These are phyloP conservation scores for Lacerta agilis DNA, from an alignment of 2,797 vertebrate genomes.

Conservation along the genomic window DNA sequence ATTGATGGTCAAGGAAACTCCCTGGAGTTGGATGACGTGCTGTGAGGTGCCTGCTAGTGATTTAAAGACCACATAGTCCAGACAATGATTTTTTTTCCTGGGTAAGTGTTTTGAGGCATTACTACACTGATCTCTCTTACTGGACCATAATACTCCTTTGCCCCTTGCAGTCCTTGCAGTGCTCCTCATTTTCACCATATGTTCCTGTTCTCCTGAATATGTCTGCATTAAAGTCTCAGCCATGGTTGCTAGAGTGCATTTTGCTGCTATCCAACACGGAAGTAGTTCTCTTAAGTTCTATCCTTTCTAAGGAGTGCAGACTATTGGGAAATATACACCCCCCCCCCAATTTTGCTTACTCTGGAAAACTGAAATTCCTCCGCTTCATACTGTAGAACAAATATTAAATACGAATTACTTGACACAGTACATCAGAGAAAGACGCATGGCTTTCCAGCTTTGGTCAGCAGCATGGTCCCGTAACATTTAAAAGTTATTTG, in stretches of 20 bases:
- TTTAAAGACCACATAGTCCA: background rate
- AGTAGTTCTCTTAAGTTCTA: background rate
- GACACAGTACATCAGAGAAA: no score
- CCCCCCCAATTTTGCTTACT: no score
- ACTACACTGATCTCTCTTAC: background rate
- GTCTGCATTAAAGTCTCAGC: background rate
- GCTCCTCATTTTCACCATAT: background rate
- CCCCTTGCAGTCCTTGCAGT: background rate
- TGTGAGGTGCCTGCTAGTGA: background rate
- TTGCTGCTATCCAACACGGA: background rate
- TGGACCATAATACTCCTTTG: background rate
- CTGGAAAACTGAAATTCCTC: no score
- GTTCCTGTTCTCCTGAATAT: background rate
- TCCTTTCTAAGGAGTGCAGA: background rate
- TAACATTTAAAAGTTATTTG: no score
- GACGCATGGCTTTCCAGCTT: no score
- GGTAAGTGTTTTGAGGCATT: background rate
- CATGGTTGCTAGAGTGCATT: background rate
- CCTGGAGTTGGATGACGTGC: no score
- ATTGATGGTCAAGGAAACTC: background rate
- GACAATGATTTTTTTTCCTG: background rate
- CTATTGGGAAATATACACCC: background rate
- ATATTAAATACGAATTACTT: no score
- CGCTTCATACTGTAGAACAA: no score
- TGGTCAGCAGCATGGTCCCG: no score